phyloP scores from a whole-genome alignment of 2,113 vertebrate genomes.

The Callipepla squamata region DNA sequence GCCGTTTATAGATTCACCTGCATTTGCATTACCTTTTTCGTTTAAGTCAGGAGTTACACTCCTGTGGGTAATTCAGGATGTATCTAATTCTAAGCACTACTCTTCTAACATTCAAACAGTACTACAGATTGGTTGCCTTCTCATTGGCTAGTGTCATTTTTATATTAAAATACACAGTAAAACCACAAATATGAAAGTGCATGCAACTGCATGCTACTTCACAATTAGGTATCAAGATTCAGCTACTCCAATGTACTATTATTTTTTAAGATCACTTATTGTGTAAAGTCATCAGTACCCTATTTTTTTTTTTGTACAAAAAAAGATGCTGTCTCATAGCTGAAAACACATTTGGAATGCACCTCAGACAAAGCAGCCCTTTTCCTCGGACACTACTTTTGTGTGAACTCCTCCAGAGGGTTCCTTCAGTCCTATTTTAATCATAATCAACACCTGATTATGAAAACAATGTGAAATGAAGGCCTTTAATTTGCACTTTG shows the following conservation, averaged over 20 bases:
- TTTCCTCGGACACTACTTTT: background rate
- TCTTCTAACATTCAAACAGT: background rate
- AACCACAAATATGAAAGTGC: background rate
- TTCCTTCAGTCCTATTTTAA: background rate
- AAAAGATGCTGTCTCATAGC: fast-evolving
- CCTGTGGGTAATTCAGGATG: background rate
- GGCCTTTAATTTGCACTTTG: background rate
- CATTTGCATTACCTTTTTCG: background rate
- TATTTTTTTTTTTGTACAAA: background rate
- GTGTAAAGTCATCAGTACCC: background rate
- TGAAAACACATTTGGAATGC: background rate
- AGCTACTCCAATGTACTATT: background rate
- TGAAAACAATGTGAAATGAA: background rate
- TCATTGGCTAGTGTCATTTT: background rate
- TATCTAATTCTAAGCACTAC: background rate
- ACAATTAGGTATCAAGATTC: background rate
- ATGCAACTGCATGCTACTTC: background rate
- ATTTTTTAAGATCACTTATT: background rate
- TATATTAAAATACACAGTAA: background rate
- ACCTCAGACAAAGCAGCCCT: background rate
- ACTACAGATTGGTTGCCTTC: background rate
- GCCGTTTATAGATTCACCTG: background rate
- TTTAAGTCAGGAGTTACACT: background rate
- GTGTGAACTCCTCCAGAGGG: background rate
- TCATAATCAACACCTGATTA: background rate